Conservation (phyloP, 2,113 vertebrate genomes). For the Sus scrofa region T2T-Sscrofa CM000813.6:8117001-8117500, state of each 20-base stretch:
- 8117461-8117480: neutral
- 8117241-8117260: neutral
- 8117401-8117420: neutral
- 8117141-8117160: constrained; percentile 89
- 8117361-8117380: neutral
- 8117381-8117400: neutral
- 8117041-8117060: constrained; percentile 92
- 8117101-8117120: constrained; percentile 91
- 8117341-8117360: neutral
- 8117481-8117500: neutral
- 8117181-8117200: neutral
- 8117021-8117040: fast-evolving
- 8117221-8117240: neutral
- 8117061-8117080: constrained; percentile 97
- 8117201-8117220: fast-evolving
- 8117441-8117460: neutral
- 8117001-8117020: fast-evolving
- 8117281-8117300: neutral
- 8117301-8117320: neutral
- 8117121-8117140: constrained; percentile 95
- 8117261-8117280: neutral
- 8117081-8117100: constrained; percentile 97
- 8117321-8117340: neutral
- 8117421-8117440: neutral
- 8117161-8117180: fast-evolving